Base-by-base conservation (phyloP, 2,113 vertebrate genomes). In the Alligator sinensis region DNA sequence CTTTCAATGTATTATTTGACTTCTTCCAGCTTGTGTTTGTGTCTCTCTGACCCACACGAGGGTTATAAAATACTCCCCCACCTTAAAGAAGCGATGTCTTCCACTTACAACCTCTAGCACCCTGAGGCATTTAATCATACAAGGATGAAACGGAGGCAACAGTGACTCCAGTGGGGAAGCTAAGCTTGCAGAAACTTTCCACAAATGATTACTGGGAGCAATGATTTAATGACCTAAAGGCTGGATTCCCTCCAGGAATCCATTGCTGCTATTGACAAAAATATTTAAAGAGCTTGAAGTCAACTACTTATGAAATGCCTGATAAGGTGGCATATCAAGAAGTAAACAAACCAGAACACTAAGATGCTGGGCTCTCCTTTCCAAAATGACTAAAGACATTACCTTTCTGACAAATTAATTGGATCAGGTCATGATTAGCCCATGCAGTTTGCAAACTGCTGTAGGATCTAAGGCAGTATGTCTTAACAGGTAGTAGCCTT, bases 401-500 rank as follows among this genome's bases (percentile, higher is more conserved):
- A 21, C 78, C 59, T 58, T 6, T 25, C 74, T 62, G 60, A 16
- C 24, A 3, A 11, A 3, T 1, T 2, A 3, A 57, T 4, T 15
- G 54, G 74, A 3, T 38, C 12, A 5, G 47, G 30, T 13, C 15
- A 60, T 21, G 38, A 17, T 11, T 34, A 28, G 1, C 77, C 6
- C 15, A 0, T 22, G 58, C 21, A 2, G 28, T 55, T 4, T 13
- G 5, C 58, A 55, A 57, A 28, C 9, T 38, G 0, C 59, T 6
- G 34, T 1, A 3, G 68, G 25, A 9, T 57, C 19, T 13, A 34
- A 2, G 14, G 30, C 30, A 38, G 18, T 30, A 70, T 6, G 3
- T 70, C 13, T 21, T 34, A 19, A 70, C 18, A 34, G 19, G 18
- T 19, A 38, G 30, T 70, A 38, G 18, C 5, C 18, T 38, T 9